Evolutionary conservation across 2,797 vertebrate species (phyloP).

Genomic region (Thamnophis elegans): DNA sequence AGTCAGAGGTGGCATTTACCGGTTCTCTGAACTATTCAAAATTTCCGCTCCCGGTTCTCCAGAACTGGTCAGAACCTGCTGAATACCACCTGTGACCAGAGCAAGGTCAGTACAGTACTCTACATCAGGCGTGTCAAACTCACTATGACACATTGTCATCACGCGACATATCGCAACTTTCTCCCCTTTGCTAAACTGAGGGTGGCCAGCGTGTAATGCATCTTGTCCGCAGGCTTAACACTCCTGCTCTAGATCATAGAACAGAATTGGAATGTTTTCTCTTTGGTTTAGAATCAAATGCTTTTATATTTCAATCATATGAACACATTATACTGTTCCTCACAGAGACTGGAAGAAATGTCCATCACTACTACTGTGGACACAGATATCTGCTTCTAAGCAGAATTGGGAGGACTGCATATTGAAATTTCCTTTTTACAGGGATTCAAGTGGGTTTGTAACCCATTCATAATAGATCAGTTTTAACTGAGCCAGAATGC

Average conservation of each 20-base stretch:
- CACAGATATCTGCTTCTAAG: not conserved
- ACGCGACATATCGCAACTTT: too few species aligned
- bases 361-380: not conserved
- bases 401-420: not conserved
- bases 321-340: not conserved
- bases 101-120: not conserved
- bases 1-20: too few species aligned
- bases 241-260: not conserved
- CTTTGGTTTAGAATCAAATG: not conserved
- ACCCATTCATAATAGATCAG: fast-evolving
- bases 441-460: not conserved
- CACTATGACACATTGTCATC: too few species aligned
- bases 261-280: not conserved
- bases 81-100: not conserved
- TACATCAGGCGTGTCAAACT: too few species aligned
- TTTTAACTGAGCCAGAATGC: not conserved
- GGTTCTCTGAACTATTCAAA: too few species aligned
- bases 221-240: too few species aligned
- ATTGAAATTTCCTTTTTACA: not conserved
- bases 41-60: too few species aligned
- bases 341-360: not conserved
- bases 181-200: too few species aligned
- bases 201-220: too few species aligned
- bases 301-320: not conserved
- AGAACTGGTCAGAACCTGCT: too few species aligned